Evolutionary conservation across 2,113 vertebrate species (phyloP).

Genomic region (Sigmodon hispidus): DNA sequence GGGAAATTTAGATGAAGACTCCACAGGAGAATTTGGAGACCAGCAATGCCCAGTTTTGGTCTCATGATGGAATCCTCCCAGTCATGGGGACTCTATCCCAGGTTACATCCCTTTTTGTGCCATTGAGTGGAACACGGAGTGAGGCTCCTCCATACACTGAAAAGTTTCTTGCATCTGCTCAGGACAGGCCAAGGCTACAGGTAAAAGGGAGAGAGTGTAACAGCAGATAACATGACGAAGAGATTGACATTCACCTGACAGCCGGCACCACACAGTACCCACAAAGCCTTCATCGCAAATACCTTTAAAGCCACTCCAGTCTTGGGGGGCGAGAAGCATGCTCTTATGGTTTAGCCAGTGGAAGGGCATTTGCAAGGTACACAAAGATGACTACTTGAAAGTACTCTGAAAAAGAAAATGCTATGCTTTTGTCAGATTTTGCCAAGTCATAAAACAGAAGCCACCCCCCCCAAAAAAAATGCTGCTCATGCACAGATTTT

Average conservation of each 20-base stretch:
- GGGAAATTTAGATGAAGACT: not conserved
- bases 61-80: rapidly evolving
- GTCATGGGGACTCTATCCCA: not conserved
- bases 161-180: not conserved
- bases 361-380: not conserved
- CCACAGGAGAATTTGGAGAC: not conserved
- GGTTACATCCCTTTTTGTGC: not conserved
- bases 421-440: not conserved
- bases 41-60: rapidly evolving
- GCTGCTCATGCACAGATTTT: not conserved
- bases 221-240: not conserved
- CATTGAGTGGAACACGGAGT: not conserved
- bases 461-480: too few relatives aligned
- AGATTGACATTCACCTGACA: not conserved
- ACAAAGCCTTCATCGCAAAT: not conserved
- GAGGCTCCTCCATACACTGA: not conserved
- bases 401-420: not conserved
- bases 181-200: not conserved
- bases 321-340: not conserved
- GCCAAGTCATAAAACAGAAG: constrained; percentile 26
- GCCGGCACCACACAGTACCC: not conserved
- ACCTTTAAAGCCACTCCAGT: not conserved
- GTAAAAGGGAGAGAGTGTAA: not conserved
- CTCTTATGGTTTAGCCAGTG: not conserved
- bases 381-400: not conserved